phyloP scores from a whole-genome alignment of 2,888 invertebrate species.

The Opisthograptis luteolata region DNA sequence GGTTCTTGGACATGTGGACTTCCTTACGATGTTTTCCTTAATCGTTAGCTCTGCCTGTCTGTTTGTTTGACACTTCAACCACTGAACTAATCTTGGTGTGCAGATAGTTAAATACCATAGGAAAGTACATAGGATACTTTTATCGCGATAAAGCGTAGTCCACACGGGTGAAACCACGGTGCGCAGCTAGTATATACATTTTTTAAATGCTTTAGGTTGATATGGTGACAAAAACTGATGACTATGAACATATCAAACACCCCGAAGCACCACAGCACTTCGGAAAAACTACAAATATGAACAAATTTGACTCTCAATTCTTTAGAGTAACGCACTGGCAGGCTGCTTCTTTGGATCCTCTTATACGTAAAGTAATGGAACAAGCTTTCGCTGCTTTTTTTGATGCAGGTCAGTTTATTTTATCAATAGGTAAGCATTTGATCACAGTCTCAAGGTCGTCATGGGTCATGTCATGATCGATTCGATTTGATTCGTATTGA shows the following conservation, averaged over 20 bases:
- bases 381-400: conserved; percentile 87
- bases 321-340: conserved; percentile 87
- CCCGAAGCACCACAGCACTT: conserved; percentile 86
- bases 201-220: conserved; percentile 83
- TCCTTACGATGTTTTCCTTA: too few species aligned
- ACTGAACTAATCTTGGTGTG: too few species aligned
- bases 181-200: background rate
- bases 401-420: conserved; percentile 81
- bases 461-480: too few species aligned
- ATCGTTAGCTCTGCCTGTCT: too few species aligned
- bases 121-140: too few species aligned
- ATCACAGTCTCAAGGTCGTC: too few species aligned
- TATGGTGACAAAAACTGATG: conserved; percentile 84
- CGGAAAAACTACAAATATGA: conserved; percentile 85
- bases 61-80: too few species aligned
- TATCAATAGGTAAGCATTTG: background rate
- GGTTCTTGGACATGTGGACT: too few species aligned
- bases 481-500: too few species aligned
- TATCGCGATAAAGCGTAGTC: too few species aligned
- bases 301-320: conserved; percentile 87
- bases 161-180: too few species aligned
- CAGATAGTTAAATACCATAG: too few species aligned
- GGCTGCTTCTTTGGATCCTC: conserved; percentile 86
- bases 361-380: conserved; percentile 87
- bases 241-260: conserved; percentile 81